Evolutionary conservation across 2,113 vertebrate genomes (phyloP).

Genomic region (Ariopsis seemanni): DNA sequence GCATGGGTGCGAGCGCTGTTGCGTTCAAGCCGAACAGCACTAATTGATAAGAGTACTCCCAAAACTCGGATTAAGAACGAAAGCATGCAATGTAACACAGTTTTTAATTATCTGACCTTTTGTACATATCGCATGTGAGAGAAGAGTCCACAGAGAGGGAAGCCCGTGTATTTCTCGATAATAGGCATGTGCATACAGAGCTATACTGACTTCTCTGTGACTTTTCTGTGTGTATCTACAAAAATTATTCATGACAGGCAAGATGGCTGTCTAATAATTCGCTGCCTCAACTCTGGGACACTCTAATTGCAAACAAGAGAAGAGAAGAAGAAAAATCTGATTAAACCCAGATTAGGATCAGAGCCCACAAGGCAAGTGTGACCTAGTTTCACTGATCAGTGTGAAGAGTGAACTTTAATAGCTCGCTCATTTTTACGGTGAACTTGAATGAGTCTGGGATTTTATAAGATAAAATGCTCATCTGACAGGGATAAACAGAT

Average conservation of each 20-base stretch:
- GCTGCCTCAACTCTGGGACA: conserved; percentile 43
- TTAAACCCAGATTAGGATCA: conserved; percentile 75
- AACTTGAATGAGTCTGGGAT: neutral
- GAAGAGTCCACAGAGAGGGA: neutral
- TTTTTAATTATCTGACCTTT: conserved; percentile 25
- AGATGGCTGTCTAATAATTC: conserved; percentile 49
- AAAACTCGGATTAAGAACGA: conserved; percentile 23
- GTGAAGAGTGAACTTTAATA: conserved; percentile 56
- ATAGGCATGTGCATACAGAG: conserved; percentile 17
- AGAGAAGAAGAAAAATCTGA: conserved; percentile 58
- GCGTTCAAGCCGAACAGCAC: conserved; percentile 39
- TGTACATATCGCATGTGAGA: neutral
- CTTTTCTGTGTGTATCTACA: neutral
- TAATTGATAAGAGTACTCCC: conserved; percentile 57
- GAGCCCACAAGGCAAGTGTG: conserved; percentile 68
- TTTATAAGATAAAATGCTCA: neutral
- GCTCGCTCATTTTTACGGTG: neutral
- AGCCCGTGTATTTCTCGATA: conserved; percentile 1
- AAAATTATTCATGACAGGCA: conserved; percentile 23
- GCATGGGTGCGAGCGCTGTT: conserved; percentile 13
- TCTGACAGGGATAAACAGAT: neutral
- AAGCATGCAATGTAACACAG: conserved; percentile 5
- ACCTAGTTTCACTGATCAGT: conserved; percentile 68
- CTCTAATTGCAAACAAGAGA: conserved; percentile 59
- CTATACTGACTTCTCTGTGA: neutral